Base-by-base conservation (phyloP, 2,113 vertebrate genomes). In the Leucopsar rothschildi region DNA sequence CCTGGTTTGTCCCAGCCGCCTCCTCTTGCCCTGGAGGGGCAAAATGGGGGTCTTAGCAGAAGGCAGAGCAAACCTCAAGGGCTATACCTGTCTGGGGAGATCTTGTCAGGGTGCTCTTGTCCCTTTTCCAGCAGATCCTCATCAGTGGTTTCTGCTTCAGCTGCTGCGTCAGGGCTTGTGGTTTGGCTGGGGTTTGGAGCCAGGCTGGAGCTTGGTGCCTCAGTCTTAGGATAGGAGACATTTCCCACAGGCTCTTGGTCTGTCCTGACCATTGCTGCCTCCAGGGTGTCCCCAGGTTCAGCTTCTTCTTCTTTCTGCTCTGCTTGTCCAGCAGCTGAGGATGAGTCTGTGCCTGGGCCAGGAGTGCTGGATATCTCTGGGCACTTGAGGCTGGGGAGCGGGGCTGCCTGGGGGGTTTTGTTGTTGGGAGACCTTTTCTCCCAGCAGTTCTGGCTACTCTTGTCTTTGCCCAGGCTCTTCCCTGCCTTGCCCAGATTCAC, bases 381-480 rank as follows among this genome's bases (percentile, higher is more conserved):
- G 11, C 33, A n/a, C 16, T 65, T 13, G 3, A 42, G 28, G 27
- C 2, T 6, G 10, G 44, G 29, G 3, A 84, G 5, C 0, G 4
- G 55, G 76, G 35, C 37, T 49, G 47, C 44, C 55, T 10, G 14
- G 2, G 44, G 21, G 5, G 3, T 4, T 55, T 63, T 83, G 24
- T 56, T 20, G 1, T 64, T 53, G 40, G 19, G 11, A 7, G 10
- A 72, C 31, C 16, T 73, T 69, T 88, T 96, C 45, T 94, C 90
- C 18, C 1, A 63, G 52, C 64, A 50, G 59, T 88, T 79, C 72
- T 53, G 86, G 35, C 33, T 64, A 6, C 15, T 76, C 75, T 91
- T 97, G 61, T 33, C 76, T 79, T 94, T 94, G 76, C 39, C 68
- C 24, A 73, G 45, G 57, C 11, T 88, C 69, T 91, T 96, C 35